Evolutionary conservation across 2,113 vertebrate genomes (phyloP), one percentile per base, ranked within the genome.

Genomic region (Diglossa brunneiventris): DNA sequence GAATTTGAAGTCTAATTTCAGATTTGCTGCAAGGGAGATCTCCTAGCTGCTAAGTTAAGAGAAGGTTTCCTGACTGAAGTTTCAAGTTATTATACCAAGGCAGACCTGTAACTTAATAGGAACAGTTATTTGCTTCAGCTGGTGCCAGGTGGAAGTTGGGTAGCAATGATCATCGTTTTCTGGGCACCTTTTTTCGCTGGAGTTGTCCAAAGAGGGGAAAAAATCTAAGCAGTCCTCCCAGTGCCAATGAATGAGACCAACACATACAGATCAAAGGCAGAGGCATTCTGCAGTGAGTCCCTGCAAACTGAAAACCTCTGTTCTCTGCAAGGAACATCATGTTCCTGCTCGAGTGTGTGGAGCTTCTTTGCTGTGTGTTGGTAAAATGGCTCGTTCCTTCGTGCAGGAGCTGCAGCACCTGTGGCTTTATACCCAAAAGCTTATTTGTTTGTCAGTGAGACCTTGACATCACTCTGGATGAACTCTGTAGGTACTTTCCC

Each of bases 331-430:
- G 49, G 69, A 77, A 19, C 59, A 37, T 28, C 0, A 0, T n/a
- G 15, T 50, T 90, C 31, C 44, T 59, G 9, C 55, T 73, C 0
- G 0, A 50, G 11, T 0, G 1, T 28, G 19, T 15, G 12, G 42
- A 72, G 56, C 33, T 87, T 42, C 44, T 84, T 78, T 72, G 24
- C 33, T 41, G 1, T 4, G 5, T 15, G 14, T 75, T 41, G 50
- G 14, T 75, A 42, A 89, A 90, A 58, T 59, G 2, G 24, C 27
- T 75, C 27, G 8, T 81, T 41, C 42, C 16, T 33, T 67, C 15
- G 6, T 81, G 55, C 64, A 67, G 59, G n/a, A 55, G 42, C 62
- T 58, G 55, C 23, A 41, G 22, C 15, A 30, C 35, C 26, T 58
- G 16, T 62, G 35, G 37, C 55, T 90, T 90, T 88, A 59, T 52